Evolutionary conservation across 2,888 invertebrate genomes (phyloP).

Genomic region (Belgica antarctica): DNA sequence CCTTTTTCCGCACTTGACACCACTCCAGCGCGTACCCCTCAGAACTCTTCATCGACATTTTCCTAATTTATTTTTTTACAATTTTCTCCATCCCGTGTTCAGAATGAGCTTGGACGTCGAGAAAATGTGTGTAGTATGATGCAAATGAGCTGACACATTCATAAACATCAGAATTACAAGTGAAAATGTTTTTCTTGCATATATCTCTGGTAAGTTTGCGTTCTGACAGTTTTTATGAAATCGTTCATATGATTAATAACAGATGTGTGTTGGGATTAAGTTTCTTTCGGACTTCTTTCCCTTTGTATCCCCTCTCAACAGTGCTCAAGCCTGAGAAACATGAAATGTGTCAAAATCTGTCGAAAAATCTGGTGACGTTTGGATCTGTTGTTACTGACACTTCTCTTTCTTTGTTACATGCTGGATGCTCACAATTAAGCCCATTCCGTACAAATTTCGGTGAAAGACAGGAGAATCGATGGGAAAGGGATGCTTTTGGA

Average conservation of each 20-base stretch:
- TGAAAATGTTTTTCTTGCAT: background rate
- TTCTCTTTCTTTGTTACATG: background rate
- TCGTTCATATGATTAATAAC: conserved; percentile 40
- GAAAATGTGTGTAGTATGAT: background rate
- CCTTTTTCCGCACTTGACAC: too few relatives aligned
- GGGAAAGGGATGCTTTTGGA: background rate
- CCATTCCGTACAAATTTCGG: conserved; percentile 1
- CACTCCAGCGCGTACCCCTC: too few relatives aligned
- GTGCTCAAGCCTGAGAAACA: background rate
- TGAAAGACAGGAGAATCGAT: conserved; percentile 1
- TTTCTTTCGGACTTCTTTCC: background rate
- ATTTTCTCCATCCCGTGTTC: background rate
- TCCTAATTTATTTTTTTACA: conserved; percentile 1
- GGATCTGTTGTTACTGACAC: conserved; percentile 8
- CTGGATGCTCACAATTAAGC: background rate
- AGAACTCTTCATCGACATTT: conserved; percentile 9
- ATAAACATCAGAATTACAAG: conserved; percentile 7
- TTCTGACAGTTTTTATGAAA: background rate
- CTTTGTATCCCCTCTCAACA: background rate
- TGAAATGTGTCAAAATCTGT: conserved; percentile 9
- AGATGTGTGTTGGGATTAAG: conserved; percentile 39
- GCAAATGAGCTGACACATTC: background rate
- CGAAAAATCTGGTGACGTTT: conserved; percentile 23
- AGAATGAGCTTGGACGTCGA: background rate
- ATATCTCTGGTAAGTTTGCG: too few relatives aligned